Base-by-base conservation (phyloP, 1,140 invertebrate genomes). In the Contarinia nasturtii region DNA sequence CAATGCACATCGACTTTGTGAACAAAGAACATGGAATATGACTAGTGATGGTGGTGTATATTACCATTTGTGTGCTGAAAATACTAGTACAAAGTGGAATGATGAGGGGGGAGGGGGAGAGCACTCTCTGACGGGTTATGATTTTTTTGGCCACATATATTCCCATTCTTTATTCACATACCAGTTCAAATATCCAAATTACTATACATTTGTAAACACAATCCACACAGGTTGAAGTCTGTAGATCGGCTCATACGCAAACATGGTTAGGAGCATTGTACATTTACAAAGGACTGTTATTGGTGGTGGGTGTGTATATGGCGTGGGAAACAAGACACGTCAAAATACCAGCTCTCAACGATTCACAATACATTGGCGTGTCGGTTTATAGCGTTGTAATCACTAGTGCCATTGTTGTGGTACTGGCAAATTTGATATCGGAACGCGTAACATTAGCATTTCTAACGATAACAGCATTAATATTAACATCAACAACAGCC, bases 291-390 rank as follows among this genome's bases (percentile, higher is more conserved):
- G 86, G 85, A 1, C 67, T 92, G 1, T 66, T 92, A 10, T 68
- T 93, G 0, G 73, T 89, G 12, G 86, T 91, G 50, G 88, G 87
- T 1, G 86, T 92, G 40, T 97, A 95, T 66, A 85, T 97, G 77
- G 93, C 93, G 1, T 98, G 93, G 93, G 91, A 97, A 70, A 97
- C 93, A 12, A 77, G 92, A 44, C 83, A 93, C 56, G 91, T 98
- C 1, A 94, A 87, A 63, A 92, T 97, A 53, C 85, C 90, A n/a
- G 91, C 90, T 0, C 67, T 98, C 10, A 97, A 98, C 61, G 94
- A 98, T 65, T 94, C 89, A 14, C 91, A 96, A 61, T 94, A 95
- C 64, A 96, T 97, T 52, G 86, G 85, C 3, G 79, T 92, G 58
- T 89, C 84, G 52, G 87, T 94, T 1, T 93, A 94, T 60, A 88